A percentile compares a stretch with the other conserved stretches of the same genome.
These are phyloP conservation scores for Ctenopoma kingsleyae DNA, from an alignment of 2,797 vertebrate species.

Conservation along the genomic window DNA sequence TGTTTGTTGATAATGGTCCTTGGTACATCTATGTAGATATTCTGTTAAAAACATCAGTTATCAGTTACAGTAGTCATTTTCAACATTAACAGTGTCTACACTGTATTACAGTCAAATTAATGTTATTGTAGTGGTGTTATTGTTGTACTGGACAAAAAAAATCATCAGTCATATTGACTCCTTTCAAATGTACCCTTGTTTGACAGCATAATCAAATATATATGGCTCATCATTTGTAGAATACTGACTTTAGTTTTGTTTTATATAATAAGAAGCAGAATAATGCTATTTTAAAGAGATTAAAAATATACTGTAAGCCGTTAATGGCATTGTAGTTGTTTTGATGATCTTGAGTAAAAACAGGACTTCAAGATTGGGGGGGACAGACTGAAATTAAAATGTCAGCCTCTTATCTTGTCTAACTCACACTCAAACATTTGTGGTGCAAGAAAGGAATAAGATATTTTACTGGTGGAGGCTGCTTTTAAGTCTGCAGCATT, in stretches of 20 bases:
- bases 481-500: neutral
- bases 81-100: too few relatives aligned
- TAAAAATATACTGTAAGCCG: conserved; percentile 31
- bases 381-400: conserved; percentile 66
- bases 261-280: neutral
- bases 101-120: too few relatives aligned
- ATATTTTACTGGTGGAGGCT: conserved; percentile 3
- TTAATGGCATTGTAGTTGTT: conserved; percentile 36
- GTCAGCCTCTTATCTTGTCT: conserved; percentile 48
- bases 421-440: conserved; percentile 14
- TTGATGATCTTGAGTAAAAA: conserved; percentile 33
- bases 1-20: too few relatives aligned
- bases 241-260: neutral
- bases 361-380: conserved; percentile 43
- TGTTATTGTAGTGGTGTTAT: too few relatives aligned
- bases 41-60: too few relatives aligned
- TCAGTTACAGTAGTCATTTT: too few relatives aligned
- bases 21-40: too few relatives aligned
- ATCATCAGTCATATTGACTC: too few relatives aligned
- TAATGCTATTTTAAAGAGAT: conserved; percentile 18
- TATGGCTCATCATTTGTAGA: too few relatives aligned
- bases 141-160: too few relatives aligned
- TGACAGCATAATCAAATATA: too few relatives aligned
- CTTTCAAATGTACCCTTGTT: too few relatives aligned
- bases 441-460: neutral